Conservation (phyloP, 2,888 invertebrate species). For the Leucania comma region DNA sequence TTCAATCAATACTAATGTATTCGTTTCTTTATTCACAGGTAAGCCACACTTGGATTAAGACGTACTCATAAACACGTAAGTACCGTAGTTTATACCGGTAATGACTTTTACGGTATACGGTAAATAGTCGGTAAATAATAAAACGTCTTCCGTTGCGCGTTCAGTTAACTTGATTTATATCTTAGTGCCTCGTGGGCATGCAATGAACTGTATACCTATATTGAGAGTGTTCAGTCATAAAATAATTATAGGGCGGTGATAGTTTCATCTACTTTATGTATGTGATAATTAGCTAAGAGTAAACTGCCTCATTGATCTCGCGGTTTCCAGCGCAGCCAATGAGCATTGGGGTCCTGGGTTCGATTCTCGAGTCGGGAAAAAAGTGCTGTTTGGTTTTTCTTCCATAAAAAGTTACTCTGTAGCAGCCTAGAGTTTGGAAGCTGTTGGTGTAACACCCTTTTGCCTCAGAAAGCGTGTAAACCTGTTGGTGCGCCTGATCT, state of each 20-base stretch:
- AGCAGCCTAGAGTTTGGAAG: no score
- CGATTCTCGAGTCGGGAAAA: no score
- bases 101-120: conserved; percentile 25
- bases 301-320: not conserved
- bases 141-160: conserved; percentile 45
- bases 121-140: conserved; percentile 39
- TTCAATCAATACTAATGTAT: conserved; percentile 12
- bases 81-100: conserved; percentile 30
- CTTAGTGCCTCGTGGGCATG: conserved; percentile 34
- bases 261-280: conserved; percentile 5
- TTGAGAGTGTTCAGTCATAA: conserved; percentile 15
- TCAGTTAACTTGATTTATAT: conserved; percentile 48
- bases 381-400: no score
- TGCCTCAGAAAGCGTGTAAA: no score
- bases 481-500: no score
- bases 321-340: no score
- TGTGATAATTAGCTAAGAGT: not conserved
- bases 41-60: conserved; percentile 40
- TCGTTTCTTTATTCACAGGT: conserved; percentile 44
- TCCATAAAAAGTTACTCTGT: no score
- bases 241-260: conserved; percentile 3
- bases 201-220: conserved; percentile 43
- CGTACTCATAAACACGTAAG: conserved; percentile 41
- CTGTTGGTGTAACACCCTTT: no score
- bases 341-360: no score